Base-by-base conservation (phyloP, 2,113 vertebrate species). In the Osmerus eperlanus region DNA sequence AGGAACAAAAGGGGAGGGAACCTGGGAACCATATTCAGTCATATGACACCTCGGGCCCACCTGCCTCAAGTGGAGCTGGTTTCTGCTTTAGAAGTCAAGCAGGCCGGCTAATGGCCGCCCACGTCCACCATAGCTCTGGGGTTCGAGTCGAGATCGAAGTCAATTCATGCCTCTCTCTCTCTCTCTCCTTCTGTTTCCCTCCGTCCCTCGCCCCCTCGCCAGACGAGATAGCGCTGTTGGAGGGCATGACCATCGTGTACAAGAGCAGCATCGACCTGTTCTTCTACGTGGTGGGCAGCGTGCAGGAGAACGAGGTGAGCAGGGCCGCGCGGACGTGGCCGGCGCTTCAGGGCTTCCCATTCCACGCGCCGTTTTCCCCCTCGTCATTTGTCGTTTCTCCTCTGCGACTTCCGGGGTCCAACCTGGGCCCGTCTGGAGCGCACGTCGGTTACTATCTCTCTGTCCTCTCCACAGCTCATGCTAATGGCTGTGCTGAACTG, bases 241-340 rank as follows among this genome's bases (percentile, higher is more conserved):
- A 94, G 66, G 94, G 95, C 8, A 87, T 95, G 90, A 95, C 94
- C 14, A 79, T 94, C 0, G 90, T 96, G 66, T 95, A 94, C 78
- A 94, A 94, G 82, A 89, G 88, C 90, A 94, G 90, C 63, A 89
- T 92, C 2, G 94, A 96, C 64, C 88, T 95, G 67, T 92, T 93
- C 81, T 92, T 95, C 89, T 96, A 95, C 2, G 93, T 95, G 72
- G 93, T 93, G 70, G 94, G 93, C 63, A 94, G 93, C 52, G 78
- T 90, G 73, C 92, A 95, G 84, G 94, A 96, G 85, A 95, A 95
- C 1, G 95, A 95, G 93, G 95, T 95, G 78, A 18, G 64, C 14
- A 16, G 23, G 36, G 1, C 8, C 7, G 1, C 36, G 6, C 1
- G 36, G 36, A 41, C 36, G 36, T 41, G 21, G 3, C 36, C 6